Evolutionary conservation across 2,797 vertebrate species (phyloP), one percentile per base, ranked within the genome.

Genomic region (Hemibagrus guttatus): DNA sequence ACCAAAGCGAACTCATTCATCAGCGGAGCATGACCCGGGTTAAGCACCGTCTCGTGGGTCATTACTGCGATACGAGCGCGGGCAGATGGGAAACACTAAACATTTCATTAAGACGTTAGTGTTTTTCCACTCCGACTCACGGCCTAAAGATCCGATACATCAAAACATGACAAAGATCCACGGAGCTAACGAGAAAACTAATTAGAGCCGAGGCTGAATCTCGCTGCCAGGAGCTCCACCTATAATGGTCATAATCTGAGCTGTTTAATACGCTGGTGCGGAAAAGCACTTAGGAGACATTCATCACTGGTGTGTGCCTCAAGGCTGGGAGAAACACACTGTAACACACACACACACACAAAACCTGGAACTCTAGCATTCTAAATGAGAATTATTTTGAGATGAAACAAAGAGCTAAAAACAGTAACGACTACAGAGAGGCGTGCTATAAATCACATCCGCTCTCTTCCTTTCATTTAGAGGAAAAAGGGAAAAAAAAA

Each of bases 171-270:
- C 87, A 72, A 78, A 76, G 80, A 76, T 76, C 3, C 35, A 80
- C 83, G 88, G 83, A 91, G 91, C 92, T 94, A 91, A 94, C 91
- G 91, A 94, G 91, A 91, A 91, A 93, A 93, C 92, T 93, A 95
- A 95, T 95, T 94, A 94, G 79, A 87, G 87, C 76, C 76, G 46
- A 91, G 90, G 90, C 89, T 88, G 93, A 92, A 95, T 94, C 93
- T 94, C 90, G 92, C 93, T 86, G 93, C 93, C 93, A 92, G 92
- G 89, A 94, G 94, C 92, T 94, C 93, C 94, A 95, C 94, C 94
- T 95, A 93, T 93, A 95, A 95, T 94, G 91, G 91, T 90, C 91
- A 90, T 93, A 93, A 95, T 95, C 92, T 94, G 88, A 90, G 88
- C 92, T 92, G 83, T 93, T 89, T 92, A 93, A 93, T 94, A 93